Base-by-base conservation (phyloP, 1,140 invertebrate species). In the Leucophenga varia region DNA sequence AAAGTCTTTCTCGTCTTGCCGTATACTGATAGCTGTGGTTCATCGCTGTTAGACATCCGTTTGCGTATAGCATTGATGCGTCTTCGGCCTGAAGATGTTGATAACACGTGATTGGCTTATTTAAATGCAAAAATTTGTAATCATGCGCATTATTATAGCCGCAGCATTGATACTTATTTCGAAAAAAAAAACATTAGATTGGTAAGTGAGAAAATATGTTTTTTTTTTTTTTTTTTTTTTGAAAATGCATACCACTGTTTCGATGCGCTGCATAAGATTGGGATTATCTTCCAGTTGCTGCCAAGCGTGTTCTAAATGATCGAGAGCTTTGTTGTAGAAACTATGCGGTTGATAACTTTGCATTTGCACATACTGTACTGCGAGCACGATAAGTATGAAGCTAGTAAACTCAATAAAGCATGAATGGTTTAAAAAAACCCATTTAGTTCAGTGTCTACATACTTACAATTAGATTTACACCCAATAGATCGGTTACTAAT, bases 81-180 rank as follows among this genome's bases (percentile, higher is more conserved):
- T 49, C 50, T 36, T 43, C 48, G 25, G 56, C 48, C 45, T 36
- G 21, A 19, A 34, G 36, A 20, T 16, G 38, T 32, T 64, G 54
- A 72, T 71, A 72, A 64, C 69, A 72, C 38, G 64, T 72, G n/a
- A 44, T 9, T 3, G 69, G 69, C 36, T 61, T 55, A 13, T 52
- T 31, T 46, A 65, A 25, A 43, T 60, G 59, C 44, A 63, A 44
- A 17, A 47, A 52, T 16, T 32, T 52, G 49, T 72, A 72, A 47
- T 72, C 69, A 21, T 51, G 52, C n/a, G 48, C 36, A 49, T 52
- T 54, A 30, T 54, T 51, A 43, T 57, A 58, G 30, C 61, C 64
- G 22, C 69, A 72, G 32, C 69, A 72, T 3, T 56, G 47, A 8
- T 54, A 39, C 51, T 53, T 25, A 30, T 30, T 7, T 30, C n/a